Conservation (phyloP, 53 echinoderm and acorn worm genomes). For the Apostichopus leukothele region DNA sequence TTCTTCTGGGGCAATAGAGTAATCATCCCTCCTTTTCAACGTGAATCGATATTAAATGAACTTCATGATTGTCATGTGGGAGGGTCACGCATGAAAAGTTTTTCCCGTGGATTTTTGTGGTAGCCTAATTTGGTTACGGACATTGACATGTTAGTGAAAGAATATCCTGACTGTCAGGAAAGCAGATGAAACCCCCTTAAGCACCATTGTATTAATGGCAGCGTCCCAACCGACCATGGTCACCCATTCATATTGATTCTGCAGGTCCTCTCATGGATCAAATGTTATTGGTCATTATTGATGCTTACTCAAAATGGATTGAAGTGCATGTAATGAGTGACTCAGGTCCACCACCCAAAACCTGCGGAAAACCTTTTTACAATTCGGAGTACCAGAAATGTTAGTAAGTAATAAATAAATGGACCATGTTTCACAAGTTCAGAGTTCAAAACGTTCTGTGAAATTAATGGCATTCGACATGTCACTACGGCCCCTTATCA, state of each 20-base stretch:
- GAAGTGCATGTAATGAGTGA: slow-evolving; percentile 20
- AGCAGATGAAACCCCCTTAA: slow-evolving; percentile 24
- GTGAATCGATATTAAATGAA: neutral
- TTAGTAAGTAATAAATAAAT: slow-evolving; percentile 20
- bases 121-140: slow-evolving; percentile 33
- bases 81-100: slow-evolving; percentile 18
- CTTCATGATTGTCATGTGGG: slow-evolving; percentile 43
- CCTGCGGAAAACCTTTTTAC: slow-evolving; percentile 22
- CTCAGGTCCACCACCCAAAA: slow-evolving; percentile 1
- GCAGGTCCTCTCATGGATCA: slow-evolving; percentile 20
- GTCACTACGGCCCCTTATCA: too few species aligned
- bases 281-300: slow-evolving; percentile 20
- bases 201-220: slow-evolving; percentile 17
- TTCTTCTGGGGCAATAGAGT: slow-evolving; percentile 38
- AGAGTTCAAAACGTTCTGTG: too few species aligned
- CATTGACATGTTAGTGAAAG: slow-evolving; percentile 4
- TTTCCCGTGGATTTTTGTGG: slow-evolving; percentile 26
- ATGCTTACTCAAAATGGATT: slow-evolving; percentile 42
- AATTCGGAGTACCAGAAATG: slow-evolving; percentile 28
- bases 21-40: neutral
- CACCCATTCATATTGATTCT: slow-evolving; percentile 35
- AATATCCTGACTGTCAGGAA: slow-evolving; percentile 18
- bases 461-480: too few species aligned
- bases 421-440: slow-evolving; percentile 12
- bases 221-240: neutral